A percentile compares a stretch with the other conserved stretches of the same genome.
Evolutionary conservation across 2,888 invertebrate species (phyloP).

Genomic region (Calameuta pallipes): DNA sequence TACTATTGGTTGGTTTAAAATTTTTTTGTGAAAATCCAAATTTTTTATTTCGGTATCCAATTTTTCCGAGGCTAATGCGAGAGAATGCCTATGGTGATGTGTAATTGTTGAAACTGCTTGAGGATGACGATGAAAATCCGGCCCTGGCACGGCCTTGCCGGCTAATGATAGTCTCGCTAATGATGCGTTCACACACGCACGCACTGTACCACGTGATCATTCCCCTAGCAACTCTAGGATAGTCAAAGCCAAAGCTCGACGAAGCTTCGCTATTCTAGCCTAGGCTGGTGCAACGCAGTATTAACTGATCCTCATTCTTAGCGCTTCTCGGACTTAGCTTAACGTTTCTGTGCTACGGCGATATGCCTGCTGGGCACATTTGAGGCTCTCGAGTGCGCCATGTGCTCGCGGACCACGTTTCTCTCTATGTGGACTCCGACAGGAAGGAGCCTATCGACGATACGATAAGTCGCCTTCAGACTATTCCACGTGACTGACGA

Average conservation of each 20-base stretch:
- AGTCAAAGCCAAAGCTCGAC: conserved; percentile 17
- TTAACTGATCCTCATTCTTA: neutral
- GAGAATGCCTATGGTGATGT: neutral
- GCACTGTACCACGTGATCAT: conserved; percentile 37
- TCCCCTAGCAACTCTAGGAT: conserved; percentile 45
- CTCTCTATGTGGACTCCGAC: neutral
- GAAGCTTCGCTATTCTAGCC: conserved; percentile 18
- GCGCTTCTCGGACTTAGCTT: neutral
- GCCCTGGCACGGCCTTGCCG: conserved; percentile 62
- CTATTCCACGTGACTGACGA: neutral
- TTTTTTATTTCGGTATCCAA: neutral
- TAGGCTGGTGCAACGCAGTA: conserved; percentile 7
- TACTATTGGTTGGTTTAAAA: neutral
- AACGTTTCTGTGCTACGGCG: neutral
- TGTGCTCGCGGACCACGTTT: neutral
- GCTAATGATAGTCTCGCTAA: conserved; percentile 66
- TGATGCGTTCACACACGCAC: conserved; percentile 59
- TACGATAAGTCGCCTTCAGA: neutral
- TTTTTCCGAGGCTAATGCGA: neutral
- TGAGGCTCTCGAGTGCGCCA: neutral
- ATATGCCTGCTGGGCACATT: neutral
- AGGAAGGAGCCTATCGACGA: neutral
- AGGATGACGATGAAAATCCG: conserved; percentile 30
- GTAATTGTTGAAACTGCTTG: neutral
- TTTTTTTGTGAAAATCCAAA: conserved; percentile 2